Percentiles rank a stretch among this genome's conserved stretches.
Evolutionary conservation across 2,888 invertebrate species (phyloP).

Genomic region (Xestia c-nigrum): DNA sequence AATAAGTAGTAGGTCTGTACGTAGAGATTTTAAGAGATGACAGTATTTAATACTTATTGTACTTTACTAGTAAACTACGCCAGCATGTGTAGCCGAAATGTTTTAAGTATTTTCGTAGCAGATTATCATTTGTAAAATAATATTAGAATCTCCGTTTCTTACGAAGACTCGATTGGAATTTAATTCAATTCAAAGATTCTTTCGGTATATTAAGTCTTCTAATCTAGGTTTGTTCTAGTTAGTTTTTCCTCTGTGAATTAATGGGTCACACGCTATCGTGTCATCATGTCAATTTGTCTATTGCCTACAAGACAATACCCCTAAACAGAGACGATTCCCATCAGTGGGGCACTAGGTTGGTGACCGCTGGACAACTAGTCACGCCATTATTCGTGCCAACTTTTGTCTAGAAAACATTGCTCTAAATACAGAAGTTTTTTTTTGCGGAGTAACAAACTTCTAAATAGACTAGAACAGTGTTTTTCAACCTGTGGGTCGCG

Average conservation of each 20-base stretch:
- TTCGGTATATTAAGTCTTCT: not conserved
- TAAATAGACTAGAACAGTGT: conserved; percentile 17
- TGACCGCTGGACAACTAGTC: conserved; percentile 39
- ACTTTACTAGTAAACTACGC: not conserved
- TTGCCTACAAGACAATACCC: conserved; percentile 28
- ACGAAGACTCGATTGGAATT: not conserved
- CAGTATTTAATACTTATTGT: not conserved
- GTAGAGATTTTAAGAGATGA: not conserved
- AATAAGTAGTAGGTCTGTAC: not conserved
- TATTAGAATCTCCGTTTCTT: conserved; percentile 9
- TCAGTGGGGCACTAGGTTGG: conserved; percentile 37
- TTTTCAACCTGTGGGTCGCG: too few species aligned
- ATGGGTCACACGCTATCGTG: conserved; percentile 29
- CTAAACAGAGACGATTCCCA: conserved; percentile 1
- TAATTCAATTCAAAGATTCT: not conserved
- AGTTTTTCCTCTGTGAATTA: conserved; percentile 12
- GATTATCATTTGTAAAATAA: conserved; percentile 28
- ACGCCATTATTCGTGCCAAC: conserved; percentile 45
- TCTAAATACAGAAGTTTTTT: conserved; percentile 31
- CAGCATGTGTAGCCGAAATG: not conserved
- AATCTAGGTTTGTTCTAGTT: not conserved
- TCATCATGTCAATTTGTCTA: conserved; percentile 25
- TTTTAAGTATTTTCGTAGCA: conserved; percentile 10
- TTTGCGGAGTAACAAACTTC: conserved; percentile 10
- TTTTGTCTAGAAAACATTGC: conserved; percentile 17